phyloP scores from a whole-genome alignment of 2,888 invertebrate species.

The Seira musarum region DNA sequence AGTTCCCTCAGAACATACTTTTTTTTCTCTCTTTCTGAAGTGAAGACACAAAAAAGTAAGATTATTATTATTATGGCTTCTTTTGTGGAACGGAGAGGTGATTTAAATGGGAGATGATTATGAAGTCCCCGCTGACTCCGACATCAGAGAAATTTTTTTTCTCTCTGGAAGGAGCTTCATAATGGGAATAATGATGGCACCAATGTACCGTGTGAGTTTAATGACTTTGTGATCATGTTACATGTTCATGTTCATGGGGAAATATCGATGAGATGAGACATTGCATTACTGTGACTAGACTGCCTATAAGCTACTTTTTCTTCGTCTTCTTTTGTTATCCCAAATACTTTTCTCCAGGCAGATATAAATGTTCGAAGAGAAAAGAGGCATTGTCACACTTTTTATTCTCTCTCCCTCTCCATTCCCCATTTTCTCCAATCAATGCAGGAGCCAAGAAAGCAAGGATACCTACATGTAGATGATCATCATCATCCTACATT shows the following conservation, averaged over 20 bases:
- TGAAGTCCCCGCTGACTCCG: not conserved
- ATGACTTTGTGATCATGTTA: slow-evolving; percentile 35
- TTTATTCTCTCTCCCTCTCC: slow-evolving; percentile 2
- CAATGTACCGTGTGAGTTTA: slow-evolving; percentile 49
- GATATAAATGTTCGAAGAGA: not conserved
- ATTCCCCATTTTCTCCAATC: slow-evolving; percentile 30
- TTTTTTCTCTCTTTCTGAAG: no score
- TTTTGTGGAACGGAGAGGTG: slow-evolving; percentile 9
- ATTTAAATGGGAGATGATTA: slow-evolving; percentile 35
- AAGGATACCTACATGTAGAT: slow-evolving; percentile 13
- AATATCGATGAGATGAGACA: no score
- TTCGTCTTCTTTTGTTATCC: not conserved
- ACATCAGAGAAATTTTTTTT: not conserved
- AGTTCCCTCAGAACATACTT: no score
- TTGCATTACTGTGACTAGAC: not conserved
- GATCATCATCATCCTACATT: slow-evolving; percentile 17
- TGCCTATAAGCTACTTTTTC: no score
- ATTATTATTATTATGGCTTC: not conserved
- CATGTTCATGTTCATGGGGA: not conserved
- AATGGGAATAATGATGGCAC: slow-evolving; percentile 34
- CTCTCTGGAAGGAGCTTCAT: slow-evolving; percentile 6
- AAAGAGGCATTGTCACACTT: slow-evolving; percentile 2
- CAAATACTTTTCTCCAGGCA: not conserved
- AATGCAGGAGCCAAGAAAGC: not conserved
- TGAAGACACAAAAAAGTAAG: not conserved